A percentile compares a stretch with the other conserved stretches of the same genome.
Evolutionary conservation across 1,140 invertebrate genomes (phyloP).

Genomic region (Nylanderia fulva): DNA sequence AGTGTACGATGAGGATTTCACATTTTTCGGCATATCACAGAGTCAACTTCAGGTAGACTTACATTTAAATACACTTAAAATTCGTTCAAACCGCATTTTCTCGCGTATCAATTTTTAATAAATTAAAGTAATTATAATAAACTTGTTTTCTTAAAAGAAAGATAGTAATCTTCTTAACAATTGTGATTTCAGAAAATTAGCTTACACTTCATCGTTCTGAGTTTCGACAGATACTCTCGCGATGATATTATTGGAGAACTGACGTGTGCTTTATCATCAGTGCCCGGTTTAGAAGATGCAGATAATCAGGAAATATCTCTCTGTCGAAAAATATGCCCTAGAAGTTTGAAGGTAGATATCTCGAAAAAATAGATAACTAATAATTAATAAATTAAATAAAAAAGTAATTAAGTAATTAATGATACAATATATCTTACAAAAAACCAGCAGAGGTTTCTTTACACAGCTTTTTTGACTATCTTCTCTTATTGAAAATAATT

Average conservation of each 20-base stretch:
- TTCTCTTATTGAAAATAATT: too few relatives aligned
- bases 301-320: constrained; percentile 92
- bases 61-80: too few relatives aligned
- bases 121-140: background rate
- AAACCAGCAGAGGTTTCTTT: background rate
- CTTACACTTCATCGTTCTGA: constrained; percentile 97
- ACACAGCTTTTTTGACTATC: too few relatives aligned
- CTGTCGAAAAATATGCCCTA: constrained; percentile 93
- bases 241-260: constrained; percentile 99
- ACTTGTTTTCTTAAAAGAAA: background rate
- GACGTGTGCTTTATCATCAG: constrained; percentile 92
- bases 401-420: too few relatives aligned
- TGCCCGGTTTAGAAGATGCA: constrained; percentile 91
- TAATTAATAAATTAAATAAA: too few relatives aligned
- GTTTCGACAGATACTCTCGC: constrained; percentile 98
- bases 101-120: background rate
- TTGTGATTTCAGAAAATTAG: constrained; percentile 90
- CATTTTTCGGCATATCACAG: constrained; percentile 96
- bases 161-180: background rate
- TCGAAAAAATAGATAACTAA: background rate
- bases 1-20: constrained; percentile 98
- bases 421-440: background rate
- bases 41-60: constrained; percentile 90
- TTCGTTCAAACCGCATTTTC: background rate
- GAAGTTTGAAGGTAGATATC: constrained; percentile 92